Conservation (phyloP, 2,113 vertebrate genomes). For the Thamnophis sirtalis region DNA sequence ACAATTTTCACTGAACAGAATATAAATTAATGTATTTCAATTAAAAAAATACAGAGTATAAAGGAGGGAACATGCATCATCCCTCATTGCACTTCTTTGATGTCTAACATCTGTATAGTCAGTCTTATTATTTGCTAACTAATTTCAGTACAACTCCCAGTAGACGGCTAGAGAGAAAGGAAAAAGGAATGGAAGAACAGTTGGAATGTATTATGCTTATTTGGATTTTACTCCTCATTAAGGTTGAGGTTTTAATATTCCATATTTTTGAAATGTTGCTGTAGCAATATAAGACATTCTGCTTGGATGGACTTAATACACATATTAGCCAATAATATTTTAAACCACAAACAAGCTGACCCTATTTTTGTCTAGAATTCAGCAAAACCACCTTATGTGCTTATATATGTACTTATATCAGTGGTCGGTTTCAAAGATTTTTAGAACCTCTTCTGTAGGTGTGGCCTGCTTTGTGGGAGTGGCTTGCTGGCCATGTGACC, state of each 20-base stretch:
- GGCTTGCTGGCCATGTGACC: no score
- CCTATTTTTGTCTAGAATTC: neutral
- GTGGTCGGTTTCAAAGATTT: no score
- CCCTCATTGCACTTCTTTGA: neutral
- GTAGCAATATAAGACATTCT: neutral
- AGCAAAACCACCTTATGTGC: neutral
- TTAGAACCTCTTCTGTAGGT: no score
- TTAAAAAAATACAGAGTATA: neutral
- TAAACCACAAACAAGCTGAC: neutral
- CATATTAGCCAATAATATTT: neutral
- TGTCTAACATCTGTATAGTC: neutral
- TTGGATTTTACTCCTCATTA: neutral
- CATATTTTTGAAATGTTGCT: neutral
- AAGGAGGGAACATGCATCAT: neutral
- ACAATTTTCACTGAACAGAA: neutral
- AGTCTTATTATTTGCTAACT: neutral
- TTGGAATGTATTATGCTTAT: neutral
- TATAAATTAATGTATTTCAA: neutral
- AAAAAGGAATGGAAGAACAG: neutral
- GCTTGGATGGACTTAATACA: neutral
- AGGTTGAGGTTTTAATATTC: neutral
- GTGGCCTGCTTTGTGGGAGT: no score
- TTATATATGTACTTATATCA: no score
- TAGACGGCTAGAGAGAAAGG: neutral
- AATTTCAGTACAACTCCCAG: neutral